Conservation (phyloP, 1,140 invertebrate genomes). For the Sycobia sp. region DNA sequence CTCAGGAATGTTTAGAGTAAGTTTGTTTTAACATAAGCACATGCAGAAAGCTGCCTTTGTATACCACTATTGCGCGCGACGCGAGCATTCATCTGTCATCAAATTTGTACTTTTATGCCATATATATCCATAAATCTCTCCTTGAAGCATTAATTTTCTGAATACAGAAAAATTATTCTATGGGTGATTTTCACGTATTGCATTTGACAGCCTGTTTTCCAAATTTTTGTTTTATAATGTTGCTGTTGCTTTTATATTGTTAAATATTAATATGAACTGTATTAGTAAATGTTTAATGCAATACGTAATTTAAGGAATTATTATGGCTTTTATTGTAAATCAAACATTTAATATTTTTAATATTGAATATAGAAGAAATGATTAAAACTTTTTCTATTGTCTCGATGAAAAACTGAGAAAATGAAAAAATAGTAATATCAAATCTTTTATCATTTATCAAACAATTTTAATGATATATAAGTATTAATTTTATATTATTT, state of each 20-base stretch:
- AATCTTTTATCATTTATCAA: too few relatives aligned
- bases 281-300: slow-evolving; percentile 6
- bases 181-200: slow-evolving; percentile 25
- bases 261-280: background rate
- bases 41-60: slow-evolving; percentile 53
- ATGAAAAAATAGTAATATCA: too few relatives aligned
- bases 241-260: background rate
- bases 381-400: too few relatives aligned
- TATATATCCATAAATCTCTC: slow-evolving; percentile 18
- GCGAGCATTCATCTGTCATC: slow-evolving; percentile 38
- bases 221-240: slow-evolving; percentile 6
- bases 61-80: slow-evolving; percentile 44
- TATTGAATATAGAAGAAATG: too few relatives aligned
- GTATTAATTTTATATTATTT: too few relatives aligned
- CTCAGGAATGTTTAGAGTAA: slow-evolving; percentile 52
- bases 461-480: too few relatives aligned
- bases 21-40: slow-evolving; percentile 34
- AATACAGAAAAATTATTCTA: slow-evolving; percentile 19
- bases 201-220: slow-evolving; percentile 6
- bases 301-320: slow-evolving; percentile 13
- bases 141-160: slow-evolving; percentile 23
- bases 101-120: slow-evolving; percentile 31
- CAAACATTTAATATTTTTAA: too few relatives aligned
- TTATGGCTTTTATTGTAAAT: background rate
- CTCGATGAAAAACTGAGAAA: too few relatives aligned